Evolutionary conservation across 2,888 invertebrate species (phyloP).

Genomic region (Gandaritis pyraliata): DNA sequence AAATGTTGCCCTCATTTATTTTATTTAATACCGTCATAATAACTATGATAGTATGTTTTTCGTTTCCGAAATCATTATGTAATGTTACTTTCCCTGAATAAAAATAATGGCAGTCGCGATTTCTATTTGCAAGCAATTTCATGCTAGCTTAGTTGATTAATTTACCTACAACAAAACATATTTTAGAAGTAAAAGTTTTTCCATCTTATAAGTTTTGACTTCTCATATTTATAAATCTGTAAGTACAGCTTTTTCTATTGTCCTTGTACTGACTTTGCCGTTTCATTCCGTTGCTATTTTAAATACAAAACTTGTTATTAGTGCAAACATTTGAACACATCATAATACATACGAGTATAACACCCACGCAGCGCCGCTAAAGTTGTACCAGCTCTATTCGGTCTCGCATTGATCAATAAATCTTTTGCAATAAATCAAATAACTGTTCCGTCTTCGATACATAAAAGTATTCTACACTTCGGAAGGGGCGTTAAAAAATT

Average conservation of each 20-base stretch:
- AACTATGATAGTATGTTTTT: conserved; percentile 15
- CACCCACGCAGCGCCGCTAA: neutral
- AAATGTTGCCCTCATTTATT: conserved; percentile 12
- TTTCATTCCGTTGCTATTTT: conserved; percentile 10
- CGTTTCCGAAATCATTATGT: conserved; percentile 25
- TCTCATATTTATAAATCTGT: neutral
- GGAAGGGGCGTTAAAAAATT: conserved; percentile 47
- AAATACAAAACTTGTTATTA: conserved; percentile 7
- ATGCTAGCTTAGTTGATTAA: conserved; percentile 42
- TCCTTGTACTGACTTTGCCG: conserved; percentile 10
- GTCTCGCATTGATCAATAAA: conserved; percentile 9
- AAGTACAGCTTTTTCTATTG: conserved; percentile 16
- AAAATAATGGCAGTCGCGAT: conserved; percentile 38
- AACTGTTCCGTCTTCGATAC: neutral
- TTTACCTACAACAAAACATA: conserved; percentile 18
- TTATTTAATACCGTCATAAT: conserved; percentile 14
- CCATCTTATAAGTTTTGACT: neutral
- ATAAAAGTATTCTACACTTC: conserved; percentile 8
- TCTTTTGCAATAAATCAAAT: neutral
- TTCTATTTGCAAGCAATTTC: conserved; percentile 57
- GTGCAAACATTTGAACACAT: conserved; percentile 1
- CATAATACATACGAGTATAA: no score
- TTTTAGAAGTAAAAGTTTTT: neutral
- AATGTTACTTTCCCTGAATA: conserved; percentile 47
- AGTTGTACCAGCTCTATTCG: neutral